A percentile compares a stretch with the other conserved stretches of the same genome.
Conservation (phyloP, 2,888 invertebrate species). For the Caenorhabditis becei region DNA sequence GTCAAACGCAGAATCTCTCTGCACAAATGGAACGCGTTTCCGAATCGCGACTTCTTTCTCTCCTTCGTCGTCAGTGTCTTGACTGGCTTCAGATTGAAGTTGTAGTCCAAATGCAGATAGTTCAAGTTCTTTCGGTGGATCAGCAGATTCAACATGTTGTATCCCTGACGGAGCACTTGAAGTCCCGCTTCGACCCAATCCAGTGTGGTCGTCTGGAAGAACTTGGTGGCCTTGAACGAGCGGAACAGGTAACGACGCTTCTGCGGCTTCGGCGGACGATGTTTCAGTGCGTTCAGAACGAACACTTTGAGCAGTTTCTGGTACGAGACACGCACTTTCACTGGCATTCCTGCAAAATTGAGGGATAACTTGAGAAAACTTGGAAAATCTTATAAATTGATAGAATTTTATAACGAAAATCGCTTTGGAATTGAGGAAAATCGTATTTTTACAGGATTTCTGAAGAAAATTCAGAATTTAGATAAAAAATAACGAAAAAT, state of each 20-base stretch:
- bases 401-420: too few species aligned
- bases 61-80: conserved; percentile 99
- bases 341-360: conserved; percentile 86
- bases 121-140: conserved; percentile 99
- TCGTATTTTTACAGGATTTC: too few species aligned
- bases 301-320: conserved; percentile 98
- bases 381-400: too few species aligned
- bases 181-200: conserved; percentile 99
- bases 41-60: conserved; percentile 92
- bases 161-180: conserved; percentile 96
- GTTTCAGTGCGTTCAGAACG: conserved; percentile 97
- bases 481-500: too few species aligned
- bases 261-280: conserved; percentile 97
- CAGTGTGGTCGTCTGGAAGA: conserved; percentile 98
- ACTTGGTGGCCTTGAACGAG: conserved; percentile 99
- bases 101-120: conserved; percentile 99
- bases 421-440: too few species aligned
- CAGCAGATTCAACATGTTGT: conserved; percentile 98
- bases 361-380: too few species aligned
- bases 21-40: conserved; percentile 95
- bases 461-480: too few species aligned
- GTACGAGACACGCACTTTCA: conserved; percentile 98
- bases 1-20: conserved; percentile 98
- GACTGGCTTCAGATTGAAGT: conserved; percentile 99
- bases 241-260: conserved; percentile 98